Conservation (phyloP, 1,140 invertebrate genomes). For the Neomicropteryx cornuta region DNA sequence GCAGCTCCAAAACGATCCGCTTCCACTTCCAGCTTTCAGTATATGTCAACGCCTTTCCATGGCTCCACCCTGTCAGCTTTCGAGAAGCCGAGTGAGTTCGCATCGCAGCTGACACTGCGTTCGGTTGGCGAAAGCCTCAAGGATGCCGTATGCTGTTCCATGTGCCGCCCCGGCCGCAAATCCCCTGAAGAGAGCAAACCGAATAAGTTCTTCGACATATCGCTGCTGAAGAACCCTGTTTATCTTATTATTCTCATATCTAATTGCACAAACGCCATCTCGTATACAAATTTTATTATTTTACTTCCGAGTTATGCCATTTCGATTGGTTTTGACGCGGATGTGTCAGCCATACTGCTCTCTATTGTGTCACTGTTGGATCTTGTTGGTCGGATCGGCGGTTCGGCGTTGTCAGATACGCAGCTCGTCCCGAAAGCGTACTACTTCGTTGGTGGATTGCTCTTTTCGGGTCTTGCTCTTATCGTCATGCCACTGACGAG, state of each 20-base stretch:
- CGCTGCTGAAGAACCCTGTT: constrained; percentile 64
- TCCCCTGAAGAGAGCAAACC: constrained; percentile 28
- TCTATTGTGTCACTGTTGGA: constrained; percentile 71
- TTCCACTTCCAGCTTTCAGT: constrained; percentile 69
- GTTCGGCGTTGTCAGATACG: constrained; percentile 67
- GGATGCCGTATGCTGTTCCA: constrained; percentile 27
- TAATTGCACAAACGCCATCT: constrained; percentile 73
- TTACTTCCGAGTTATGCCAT: constrained; percentile 63
- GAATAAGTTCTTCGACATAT: constrained; percentile 62
- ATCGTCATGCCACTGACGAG: constrained; percentile 52
- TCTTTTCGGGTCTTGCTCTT: constrained; percentile 63
- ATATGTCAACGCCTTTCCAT: constrained; percentile 72
- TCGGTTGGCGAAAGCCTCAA: constrained; percentile 46
- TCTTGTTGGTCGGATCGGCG: constrained; percentile 68
- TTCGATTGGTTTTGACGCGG: constrained; percentile 55
- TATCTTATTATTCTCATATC: constrained; percentile 74
- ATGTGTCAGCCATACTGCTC: constrained; percentile 53
- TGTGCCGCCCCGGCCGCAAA: constrained; percentile 32
- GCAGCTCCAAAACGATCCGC: constrained; percentile 54
- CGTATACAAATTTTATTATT: constrained; percentile 78
- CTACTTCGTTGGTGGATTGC: constrained; percentile 67
- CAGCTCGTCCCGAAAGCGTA: constrained; percentile 61
- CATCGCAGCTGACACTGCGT: constrained; percentile 63
- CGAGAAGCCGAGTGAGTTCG: constrained; percentile 59
- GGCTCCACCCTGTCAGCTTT: constrained; percentile 68